Evolutionary conservation across 2,888 invertebrate genomes (phyloP).

Genomic region (Drosophila mimetica): DNA sequence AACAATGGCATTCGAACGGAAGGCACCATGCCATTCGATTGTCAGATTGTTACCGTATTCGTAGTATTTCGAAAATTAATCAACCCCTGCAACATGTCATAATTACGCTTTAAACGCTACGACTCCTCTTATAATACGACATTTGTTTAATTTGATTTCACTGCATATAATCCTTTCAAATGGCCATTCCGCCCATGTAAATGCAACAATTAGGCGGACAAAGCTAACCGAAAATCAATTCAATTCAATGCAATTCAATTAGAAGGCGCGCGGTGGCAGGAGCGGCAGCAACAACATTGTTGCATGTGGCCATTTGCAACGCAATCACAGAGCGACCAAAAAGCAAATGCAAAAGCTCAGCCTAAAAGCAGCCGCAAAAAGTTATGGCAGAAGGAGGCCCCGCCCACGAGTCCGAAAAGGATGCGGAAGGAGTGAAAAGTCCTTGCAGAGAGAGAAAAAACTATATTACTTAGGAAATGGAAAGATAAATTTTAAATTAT

Average conservation of each 20-base stretch:
- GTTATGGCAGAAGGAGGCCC: constrained; percentile 31
- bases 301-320: constrained; percentile 46
- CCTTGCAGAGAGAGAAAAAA: not conserved
- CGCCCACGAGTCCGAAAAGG: constrained; percentile 6
- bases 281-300: constrained; percentile 49
- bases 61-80: constrained; percentile 69
- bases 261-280: constrained; percentile 42
- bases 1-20: constrained; percentile 13
- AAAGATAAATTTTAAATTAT: too few relatives aligned
- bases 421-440: not conserved
- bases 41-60: constrained; percentile 39
- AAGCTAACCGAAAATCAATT: constrained; percentile 61
- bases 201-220: constrained; percentile 47
- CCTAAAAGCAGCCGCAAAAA: constrained; percentile 56
- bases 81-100: constrained; percentile 68
- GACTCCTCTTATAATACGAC: not conserved
- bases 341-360: constrained; percentile 40
- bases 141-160: constrained; percentile 31
- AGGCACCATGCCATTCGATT: constrained; percentile 17
- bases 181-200: constrained; percentile 7
- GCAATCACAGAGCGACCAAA: constrained; percentile 37
- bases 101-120: constrained; percentile 66
- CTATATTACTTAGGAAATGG: too few relatives aligned
- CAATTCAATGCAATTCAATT: constrained; percentile 69
- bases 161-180: constrained; percentile 19